Conservation (phyloP, 2,113 vertebrate genomes). For the Pachycephala philippinensis region DNA sequence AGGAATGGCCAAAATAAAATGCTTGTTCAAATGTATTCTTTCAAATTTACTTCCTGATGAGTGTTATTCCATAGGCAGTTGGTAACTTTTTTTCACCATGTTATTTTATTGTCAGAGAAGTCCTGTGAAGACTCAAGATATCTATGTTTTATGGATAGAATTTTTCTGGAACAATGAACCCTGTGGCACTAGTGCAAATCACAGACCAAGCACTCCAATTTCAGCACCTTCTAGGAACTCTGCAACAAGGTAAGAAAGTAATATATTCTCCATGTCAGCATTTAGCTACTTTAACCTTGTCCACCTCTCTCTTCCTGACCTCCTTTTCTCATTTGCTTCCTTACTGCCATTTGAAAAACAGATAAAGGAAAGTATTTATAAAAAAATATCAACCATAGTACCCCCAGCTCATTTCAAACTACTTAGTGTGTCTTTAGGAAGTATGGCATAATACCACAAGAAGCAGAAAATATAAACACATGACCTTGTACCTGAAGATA, state of each 20-base stretch:
- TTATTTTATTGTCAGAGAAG: neutral
- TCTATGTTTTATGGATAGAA: neutral
- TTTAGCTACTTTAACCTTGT: neutral
- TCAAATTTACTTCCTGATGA: neutral
- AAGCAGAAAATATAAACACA: neutral
- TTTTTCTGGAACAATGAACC: neutral
- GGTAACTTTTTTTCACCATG: neutral
- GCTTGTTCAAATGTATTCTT: neutral
- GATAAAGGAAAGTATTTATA: neutral
- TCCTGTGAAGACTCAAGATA: neutral
- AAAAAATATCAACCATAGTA: neutral
- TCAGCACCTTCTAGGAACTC: neutral
- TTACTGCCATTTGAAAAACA: neutral
- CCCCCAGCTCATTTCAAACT: neutral
- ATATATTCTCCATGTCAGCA: neutral
- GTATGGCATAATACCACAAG: neutral
- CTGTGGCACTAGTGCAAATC: neutral
- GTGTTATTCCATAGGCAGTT: neutral
- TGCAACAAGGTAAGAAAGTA: neutral
- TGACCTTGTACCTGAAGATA: neutral
- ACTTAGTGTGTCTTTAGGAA: neutral
- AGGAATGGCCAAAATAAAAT: neutral
- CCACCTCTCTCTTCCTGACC: neutral
- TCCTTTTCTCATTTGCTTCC: neutral
- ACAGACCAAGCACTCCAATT: neutral